Evolutionary conservation across 2,113 vertebrate species (phyloP), one percentile per base, ranked within the genome.

Genomic region (Cavia aperea): DNA sequence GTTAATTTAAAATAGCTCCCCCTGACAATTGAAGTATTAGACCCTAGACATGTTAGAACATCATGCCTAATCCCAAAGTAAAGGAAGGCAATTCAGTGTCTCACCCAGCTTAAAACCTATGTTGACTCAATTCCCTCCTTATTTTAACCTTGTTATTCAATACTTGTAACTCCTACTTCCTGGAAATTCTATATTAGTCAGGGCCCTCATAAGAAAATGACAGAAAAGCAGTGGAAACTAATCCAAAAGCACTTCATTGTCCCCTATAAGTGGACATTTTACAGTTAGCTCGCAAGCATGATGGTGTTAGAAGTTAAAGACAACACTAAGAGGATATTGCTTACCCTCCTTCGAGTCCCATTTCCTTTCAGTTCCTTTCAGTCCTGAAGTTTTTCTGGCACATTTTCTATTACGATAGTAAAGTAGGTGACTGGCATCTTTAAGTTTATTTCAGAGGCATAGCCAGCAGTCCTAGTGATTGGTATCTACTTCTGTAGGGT

Each of bases 191-290:
- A 0, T 63, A 43, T 88, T 29, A 63, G 33, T 66, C 33, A 79
- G 43, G 5, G 4, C 4, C 84, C 14, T 92, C 18, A 14, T 46
- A n/a, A 83, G 39, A 78, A 86, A 89, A 16, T 78, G 56, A 88
- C 7, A 81, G 92, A 70, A 93, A 88, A 79, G 2, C 86, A 66
- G 9, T 89, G 7, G 60, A 86, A 91, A 93, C 18, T 60, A 86
- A 62, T 13, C 11, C 29, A 8, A 60, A 91, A 54, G 6, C 72
- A 94, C 66, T 73, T 39, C 36, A 92, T 33, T 92, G 10, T 54
- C 15, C 81, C 43, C 56, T 84, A 7, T 89, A 78, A 89, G 39
- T 91, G 58, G 78, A 93, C 89, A 88, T 2, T 60, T 89, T 93
- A 49, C 2, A 54, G 11, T 75, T 93, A 83, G 39, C 60, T 73